Evolutionary conservation across 2,888 invertebrate genomes (phyloP), one percentile per base, ranked within the genome.

Genomic region (Congeria kusceri): DNA sequence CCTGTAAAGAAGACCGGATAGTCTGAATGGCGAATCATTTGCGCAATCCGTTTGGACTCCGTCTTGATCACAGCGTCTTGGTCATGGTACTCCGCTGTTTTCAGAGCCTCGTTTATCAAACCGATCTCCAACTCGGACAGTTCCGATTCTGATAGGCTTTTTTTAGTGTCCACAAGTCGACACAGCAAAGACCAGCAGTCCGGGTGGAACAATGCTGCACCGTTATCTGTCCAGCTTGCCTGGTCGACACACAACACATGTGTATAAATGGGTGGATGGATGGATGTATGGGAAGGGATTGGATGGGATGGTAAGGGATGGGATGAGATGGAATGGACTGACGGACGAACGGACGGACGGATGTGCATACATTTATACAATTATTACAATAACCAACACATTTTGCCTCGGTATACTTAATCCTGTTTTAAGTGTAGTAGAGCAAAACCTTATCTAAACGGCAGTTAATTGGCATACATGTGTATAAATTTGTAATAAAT

Each of bases 1-100:
- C 90, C 90, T 71, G 91, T 91, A 61, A 91, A 91, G 0, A 85
- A 87, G 20, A 91, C 87, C n/a, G 88, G 87, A 59, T 90, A 86
- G 28, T 80, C 77, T 4, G 89, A 58, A 7, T 78, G 62, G 46
- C 82, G 80, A 27, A 90, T 59, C 87, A 90, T 85, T 20, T 83
- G 28, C 7, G 86, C 88, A 15, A 91, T 84, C n/a, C 88, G 73
- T 13, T 65, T 64, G 9, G 89, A 87, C 66, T 90, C 88, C 1
- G 62, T 53, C 32, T 75, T 74, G 4, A 91, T 69, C 15, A 64
- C 53, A 13, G 80, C 77, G 7, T 70, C 74, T 0, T 88, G 80
- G 66, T 91, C 87, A 67, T 88, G 90, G 66, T 80, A 87, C 69
- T 91, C 91, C 18, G 90, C 90, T n/a, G 88, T 88, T 70, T 89